Evolutionary conservation across 2,113 vertebrate genomes (phyloP).

Genomic region (Pseudorectes ferrugineus): DNA sequence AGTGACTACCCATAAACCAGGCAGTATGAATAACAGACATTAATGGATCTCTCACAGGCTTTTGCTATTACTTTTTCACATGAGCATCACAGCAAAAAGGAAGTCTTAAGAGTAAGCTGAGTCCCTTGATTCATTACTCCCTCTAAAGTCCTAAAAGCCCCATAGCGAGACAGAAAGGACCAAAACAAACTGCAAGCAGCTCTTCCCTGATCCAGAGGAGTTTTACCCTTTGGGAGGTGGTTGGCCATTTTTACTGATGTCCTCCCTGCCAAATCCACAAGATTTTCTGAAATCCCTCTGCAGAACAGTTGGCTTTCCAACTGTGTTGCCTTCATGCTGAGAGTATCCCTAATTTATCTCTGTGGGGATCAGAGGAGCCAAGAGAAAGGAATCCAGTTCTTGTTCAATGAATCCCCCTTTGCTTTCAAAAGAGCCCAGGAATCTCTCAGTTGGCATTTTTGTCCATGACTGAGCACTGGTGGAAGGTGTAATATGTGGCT

Average conservation of each 20-base stretch:
- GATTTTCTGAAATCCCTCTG: not conserved
- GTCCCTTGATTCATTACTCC: not conserved
- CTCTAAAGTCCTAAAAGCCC: not conserved
- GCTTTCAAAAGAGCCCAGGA: conserved; percentile 26
- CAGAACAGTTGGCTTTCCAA: conserved; percentile 14
- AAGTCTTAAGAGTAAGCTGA: not conserved
- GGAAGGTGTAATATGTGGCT: not conserved
- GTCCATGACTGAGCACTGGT: not conserved
- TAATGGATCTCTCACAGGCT: not conserved
- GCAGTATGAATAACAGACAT: not conserved
- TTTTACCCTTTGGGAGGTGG: not conserved
- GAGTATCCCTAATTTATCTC: conserved; percentile 32
- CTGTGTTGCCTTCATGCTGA: not conserved
- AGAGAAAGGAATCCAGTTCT: conserved; percentile 1
- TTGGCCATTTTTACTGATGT: not conserved
- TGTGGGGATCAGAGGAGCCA: not conserved
- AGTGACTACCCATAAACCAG: not conserved
- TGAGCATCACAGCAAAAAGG: not conserved
- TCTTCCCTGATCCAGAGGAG: not conserved
- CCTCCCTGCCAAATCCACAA: not conserved
- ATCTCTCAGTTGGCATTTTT: conserved; percentile 13
- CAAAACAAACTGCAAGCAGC: not conserved
- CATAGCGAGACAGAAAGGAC: not conserved
- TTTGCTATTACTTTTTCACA: not conserved
- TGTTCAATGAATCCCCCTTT: conserved; percentile 9